Evolutionary conservation across 2,888 invertebrate genomes (phyloP).

Genomic region (Lasioglossum villosulum): DNA sequence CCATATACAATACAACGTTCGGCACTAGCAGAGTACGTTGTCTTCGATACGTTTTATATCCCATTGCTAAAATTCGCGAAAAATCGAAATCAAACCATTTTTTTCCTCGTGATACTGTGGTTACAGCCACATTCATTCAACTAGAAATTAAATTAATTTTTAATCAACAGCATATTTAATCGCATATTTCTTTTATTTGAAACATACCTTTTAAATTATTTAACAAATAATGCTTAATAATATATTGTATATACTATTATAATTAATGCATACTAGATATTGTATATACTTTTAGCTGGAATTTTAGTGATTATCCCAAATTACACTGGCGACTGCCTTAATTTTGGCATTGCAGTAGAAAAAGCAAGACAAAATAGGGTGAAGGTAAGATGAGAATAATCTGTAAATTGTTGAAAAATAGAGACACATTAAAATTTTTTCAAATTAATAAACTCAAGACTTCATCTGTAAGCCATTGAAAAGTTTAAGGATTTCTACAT

Average conservation of each 20-base stretch:
- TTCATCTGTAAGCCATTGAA: not conserved
- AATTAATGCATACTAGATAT: not conserved
- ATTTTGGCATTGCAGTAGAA: conserved; percentile 93
- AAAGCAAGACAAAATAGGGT: conserved; percentile 84
- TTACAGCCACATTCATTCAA: too few species aligned
- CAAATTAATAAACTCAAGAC: not conserved
- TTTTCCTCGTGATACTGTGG: too few species aligned
- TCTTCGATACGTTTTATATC: too few species aligned
- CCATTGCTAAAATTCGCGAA: too few species aligned
- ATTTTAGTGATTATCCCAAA: conserved; percentile 91
- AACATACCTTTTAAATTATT: not conserved
- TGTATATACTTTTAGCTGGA: conserved; percentile 85
- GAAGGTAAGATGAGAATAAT: conserved; percentile 36
- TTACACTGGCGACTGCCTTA: conserved; percentile 92
- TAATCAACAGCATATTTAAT: too few species aligned
- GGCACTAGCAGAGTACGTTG: too few species aligned
- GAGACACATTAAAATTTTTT: not conserved
- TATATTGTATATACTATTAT: not conserved
- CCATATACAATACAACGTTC: too few species aligned
- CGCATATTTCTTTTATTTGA: too few species aligned
- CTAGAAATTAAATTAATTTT: too few species aligned
- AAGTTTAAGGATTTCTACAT: not conserved
- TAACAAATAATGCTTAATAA: not conserved
- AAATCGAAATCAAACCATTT: too few species aligned
- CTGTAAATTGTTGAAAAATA: not conserved